Base-by-base conservation (phyloP, 2,888 invertebrate genomes). In the Lycia hirtaria region DNA sequence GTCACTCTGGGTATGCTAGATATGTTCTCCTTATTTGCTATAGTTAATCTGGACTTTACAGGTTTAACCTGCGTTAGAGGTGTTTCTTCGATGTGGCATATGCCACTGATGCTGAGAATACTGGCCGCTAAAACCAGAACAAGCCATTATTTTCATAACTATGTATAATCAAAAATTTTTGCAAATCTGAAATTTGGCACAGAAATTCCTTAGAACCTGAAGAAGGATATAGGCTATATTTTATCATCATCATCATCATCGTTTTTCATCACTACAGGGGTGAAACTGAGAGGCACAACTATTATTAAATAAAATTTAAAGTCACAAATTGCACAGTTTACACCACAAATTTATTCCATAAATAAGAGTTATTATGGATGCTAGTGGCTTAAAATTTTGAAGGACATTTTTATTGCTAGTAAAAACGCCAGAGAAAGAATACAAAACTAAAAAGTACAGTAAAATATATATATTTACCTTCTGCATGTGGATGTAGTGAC, bases 51-150 rank as follows among this genome's bases (percentile, higher is more conserved):
- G 15, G 52, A 78, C 55, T 67, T 80, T 0, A 59, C 15, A 44
- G 74, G 74, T 38, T 80, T 81, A 4, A 63, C 74, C 4, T 62
- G 55, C 10, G 67, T 20, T 10, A 73, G 51, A 50, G 91, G 90
- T 44, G 90, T 89, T 66, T 86, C 81, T 26, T 83, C 71, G 57
- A 90, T 86, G 17, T 81, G 72, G 60, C 62, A 81, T 52, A 91
- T 71, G 4, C 91, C 91, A 73, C 91, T 91, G 56, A 91, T 88
- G 56, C 87, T 78, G 17, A 79, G 67, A 52, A 61, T 75, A 24
- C 64, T 77, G 60, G 70, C 75, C 55, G 72, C 81, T 80, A 69
- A 60, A 75, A 79, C 22, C 22, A 17, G 3, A 24, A 41, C 4
- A 41, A 17, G n/a, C 15, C 12, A 24, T 24, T 40, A 14, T 4